Percentiles rank a stretch among this genome's conserved stretches.
phyloP scores from a whole-genome alignment of 2,113 vertebrate genomes.

The Tylochromis polylepis region DNA sequence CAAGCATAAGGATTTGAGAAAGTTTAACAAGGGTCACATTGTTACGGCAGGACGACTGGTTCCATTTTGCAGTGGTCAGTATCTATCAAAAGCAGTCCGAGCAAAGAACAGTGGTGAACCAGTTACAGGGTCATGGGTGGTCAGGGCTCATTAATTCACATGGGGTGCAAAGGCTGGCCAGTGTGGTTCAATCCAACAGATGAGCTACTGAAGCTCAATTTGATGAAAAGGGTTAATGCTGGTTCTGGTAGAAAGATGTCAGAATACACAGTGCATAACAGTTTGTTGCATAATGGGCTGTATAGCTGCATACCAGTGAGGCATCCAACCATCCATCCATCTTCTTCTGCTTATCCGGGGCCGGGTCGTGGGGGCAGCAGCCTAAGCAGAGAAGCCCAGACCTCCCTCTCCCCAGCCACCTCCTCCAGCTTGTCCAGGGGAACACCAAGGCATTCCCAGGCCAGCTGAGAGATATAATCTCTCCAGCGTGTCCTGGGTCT shows the following conservation, averaged over 20 bases:
- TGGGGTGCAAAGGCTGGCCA: background rate
- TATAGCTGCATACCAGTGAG: background rate
- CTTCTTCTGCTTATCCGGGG: too few relatives aligned
- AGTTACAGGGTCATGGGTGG: background rate
- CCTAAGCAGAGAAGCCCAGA: too few relatives aligned
- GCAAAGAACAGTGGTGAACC: background rate
- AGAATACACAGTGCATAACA: background rate
- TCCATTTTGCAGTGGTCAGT: background rate
- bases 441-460: too few relatives aligned
- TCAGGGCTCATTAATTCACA: background rate
- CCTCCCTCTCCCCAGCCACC: too few relatives aligned
- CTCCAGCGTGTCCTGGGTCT: too few relatives aligned
- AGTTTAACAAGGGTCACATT: background rate
- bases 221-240: background rate
- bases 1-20: background rate
- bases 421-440: too few relatives aligned
- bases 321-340: too few relatives aligned
- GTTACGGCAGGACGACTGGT: background rate
- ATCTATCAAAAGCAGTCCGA: background rate
- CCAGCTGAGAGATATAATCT: too few relatives aligned
- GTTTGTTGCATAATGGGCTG: background rate
- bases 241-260: background rate
- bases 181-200: background rate
- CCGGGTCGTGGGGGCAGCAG: too few relatives aligned
- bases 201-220: background rate